Conservation (phyloP, 1,140 invertebrate species). For the Papilio polytes region DNA sequence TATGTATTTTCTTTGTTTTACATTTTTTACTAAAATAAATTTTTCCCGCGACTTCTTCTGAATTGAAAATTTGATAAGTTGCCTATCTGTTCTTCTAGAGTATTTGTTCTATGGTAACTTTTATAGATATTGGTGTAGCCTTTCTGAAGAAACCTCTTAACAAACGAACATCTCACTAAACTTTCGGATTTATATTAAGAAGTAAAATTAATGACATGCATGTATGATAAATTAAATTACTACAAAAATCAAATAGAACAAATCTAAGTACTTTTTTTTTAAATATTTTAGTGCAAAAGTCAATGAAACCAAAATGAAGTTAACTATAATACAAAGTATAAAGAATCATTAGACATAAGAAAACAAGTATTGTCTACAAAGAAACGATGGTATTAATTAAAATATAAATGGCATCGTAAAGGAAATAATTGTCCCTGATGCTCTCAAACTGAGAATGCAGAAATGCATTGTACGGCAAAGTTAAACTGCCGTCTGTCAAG, state of each 20-base stretch:
- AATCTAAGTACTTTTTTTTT: neutral
- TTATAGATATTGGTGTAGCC: too few species aligned
- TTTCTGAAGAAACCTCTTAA: too few species aligned
- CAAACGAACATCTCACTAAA: too few species aligned
- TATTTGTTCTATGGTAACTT: too few species aligned
- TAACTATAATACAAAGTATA: neutral
- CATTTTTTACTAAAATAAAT: neutral
- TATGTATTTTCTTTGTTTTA: slow-evolving; percentile 17
- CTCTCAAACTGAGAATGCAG: slow-evolving; percentile 49
- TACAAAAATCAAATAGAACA: neutral
- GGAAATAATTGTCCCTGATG: slow-evolving; percentile 37
- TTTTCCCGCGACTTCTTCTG: too few species aligned
- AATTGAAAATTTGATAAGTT: too few species aligned
- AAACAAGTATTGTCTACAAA: neutral
- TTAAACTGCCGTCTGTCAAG: slow-evolving; percentile 55
- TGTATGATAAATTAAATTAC: neutral
- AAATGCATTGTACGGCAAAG: slow-evolving; percentile 50
- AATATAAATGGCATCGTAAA: slow-evolving; percentile 30
- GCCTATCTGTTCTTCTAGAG: too few species aligned
- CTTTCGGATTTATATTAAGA: too few species aligned
- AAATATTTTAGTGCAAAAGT: neutral
- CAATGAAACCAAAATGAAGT: neutral
- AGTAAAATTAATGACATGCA: too few species aligned
- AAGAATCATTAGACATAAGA: neutral
- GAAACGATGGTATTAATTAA: slow-evolving; percentile 26